Conservation (phyloP, 2,797 vertebrate genomes). For the Aldrovandia affinis region DNA sequence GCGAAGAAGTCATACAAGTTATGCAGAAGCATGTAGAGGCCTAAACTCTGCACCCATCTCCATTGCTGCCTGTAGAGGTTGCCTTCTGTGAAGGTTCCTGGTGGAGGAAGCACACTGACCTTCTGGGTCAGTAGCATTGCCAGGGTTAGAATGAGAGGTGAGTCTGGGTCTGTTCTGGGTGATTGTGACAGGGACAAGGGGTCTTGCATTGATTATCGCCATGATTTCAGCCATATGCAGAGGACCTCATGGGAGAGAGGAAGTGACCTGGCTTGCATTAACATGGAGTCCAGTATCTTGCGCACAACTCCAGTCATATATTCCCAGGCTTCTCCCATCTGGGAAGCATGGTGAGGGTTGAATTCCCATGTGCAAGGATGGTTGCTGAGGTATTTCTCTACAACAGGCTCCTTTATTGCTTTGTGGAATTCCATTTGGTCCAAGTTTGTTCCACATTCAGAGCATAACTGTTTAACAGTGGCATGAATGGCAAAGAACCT, state of each 20-base stretch:
- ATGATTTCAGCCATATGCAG: conserved; percentile 2
- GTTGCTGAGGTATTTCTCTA: background rate
- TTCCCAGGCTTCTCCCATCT: conserved; percentile 31
- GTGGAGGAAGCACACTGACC: background rate
- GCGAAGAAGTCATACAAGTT: too few species aligned
- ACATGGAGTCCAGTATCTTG: background rate
- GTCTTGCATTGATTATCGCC: conserved; percentile 31
- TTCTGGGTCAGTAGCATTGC: conserved; percentile 36
- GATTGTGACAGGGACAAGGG: conserved; percentile 2
- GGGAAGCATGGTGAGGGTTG: conserved; percentile 24
- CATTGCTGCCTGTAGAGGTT: conserved; percentile 24
- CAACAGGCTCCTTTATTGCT: background rate
- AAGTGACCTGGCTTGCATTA: background rate
- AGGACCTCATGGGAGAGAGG: conserved; percentile 3
- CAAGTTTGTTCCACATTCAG: conserved; percentile 24
- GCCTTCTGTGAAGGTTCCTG: conserved; percentile 19
- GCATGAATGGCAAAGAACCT: background rate
- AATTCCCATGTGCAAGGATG: conserved; percentile 27
- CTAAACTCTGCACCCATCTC: too few species aligned
- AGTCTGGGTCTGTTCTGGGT: background rate
- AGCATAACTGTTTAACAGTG: conserved; percentile 5
- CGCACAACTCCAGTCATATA: too few species aligned
- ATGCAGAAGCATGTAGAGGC: too few species aligned
- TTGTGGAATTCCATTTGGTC: background rate
- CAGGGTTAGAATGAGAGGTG: conserved; percentile 6